Evolutionary conservation across 1,140 invertebrate species (phyloP).

Genomic region (Aphis gossypii): DNA sequence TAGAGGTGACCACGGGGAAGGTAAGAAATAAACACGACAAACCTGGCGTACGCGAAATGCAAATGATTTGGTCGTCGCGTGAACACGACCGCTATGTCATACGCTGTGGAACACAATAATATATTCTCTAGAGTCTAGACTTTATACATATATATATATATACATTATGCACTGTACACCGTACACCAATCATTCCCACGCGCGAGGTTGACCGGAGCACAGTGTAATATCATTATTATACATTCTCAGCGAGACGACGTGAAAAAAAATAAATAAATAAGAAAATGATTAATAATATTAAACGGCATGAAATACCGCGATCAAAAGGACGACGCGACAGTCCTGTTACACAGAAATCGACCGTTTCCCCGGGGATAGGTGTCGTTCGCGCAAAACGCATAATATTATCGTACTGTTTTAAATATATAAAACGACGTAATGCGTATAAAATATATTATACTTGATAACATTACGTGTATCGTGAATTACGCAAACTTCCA

Average conservation of each 20-base stretch:
- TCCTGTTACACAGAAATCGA: neutral
- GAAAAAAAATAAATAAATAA: neutral
- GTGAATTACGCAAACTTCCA: too few relatives aligned
- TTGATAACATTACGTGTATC: too few relatives aligned
- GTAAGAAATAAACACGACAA: neutral
- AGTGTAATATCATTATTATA: neutral
- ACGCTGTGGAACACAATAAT: neutral
- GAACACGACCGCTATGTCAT: neutral
- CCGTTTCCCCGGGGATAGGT: too few relatives aligned
- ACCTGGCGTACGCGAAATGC: conserved; percentile 24
- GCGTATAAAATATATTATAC: too few relatives aligned
- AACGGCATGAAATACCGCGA: neutral
- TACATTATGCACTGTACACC: neutral
- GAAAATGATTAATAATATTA: neutral
- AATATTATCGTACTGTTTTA: too few relatives aligned
- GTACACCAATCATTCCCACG: conserved; percentile 49
- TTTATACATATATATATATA: neutral
- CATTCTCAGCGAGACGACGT: neutral
- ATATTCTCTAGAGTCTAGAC: neutral
- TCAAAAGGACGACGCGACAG: neutral
- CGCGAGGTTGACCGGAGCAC: neutral
- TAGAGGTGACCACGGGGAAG: neutral
- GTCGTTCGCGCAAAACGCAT: too few relatives aligned
- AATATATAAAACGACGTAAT: too few relatives aligned
- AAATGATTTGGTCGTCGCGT: conserved; percentile 9